A percentile compares a stretch with the other conserved stretches of the same genome.
phyloP scores from a whole-genome alignment of 2,888 invertebrate species.

The Gymnoscelis rufifasciata region DNA sequence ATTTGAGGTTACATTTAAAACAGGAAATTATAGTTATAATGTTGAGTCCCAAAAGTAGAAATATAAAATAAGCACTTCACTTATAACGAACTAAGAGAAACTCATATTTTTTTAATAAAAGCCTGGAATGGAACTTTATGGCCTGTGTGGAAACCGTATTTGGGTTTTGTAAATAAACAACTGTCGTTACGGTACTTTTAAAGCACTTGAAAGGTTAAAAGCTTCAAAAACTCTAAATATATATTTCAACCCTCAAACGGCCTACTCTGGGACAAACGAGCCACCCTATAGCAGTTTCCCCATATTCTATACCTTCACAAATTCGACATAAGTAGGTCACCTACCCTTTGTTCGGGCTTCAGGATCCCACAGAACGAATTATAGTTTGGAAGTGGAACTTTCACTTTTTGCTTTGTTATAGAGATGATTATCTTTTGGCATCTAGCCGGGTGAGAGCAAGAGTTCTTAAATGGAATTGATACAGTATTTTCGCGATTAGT shows the following conservation, averaged over 20 bases:
- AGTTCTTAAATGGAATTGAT: neutral
- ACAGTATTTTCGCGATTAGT: too few species aligned
- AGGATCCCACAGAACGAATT: constrained; percentile 19
- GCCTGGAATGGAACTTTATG: too few species aligned
- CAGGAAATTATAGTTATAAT: too few species aligned
- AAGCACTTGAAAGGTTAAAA: neutral
- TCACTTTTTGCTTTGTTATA: constrained; percentile 3
- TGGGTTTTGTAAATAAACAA: too few species aligned
- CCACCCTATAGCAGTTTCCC: constrained; percentile 19
- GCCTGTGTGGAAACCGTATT: too few species aligned
- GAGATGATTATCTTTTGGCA: constrained; percentile 2
- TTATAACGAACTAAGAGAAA: too few species aligned
- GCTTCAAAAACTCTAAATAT: constrained; percentile 9
- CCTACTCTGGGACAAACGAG: constrained; percentile 18
- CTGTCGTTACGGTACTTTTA: neutral
- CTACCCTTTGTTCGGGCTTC: constrained; percentile 27
- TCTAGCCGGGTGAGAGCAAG: neutral
- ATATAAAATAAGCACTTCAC: too few species aligned
- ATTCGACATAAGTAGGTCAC: constrained; percentile 27
- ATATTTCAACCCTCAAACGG: constrained; percentile 14
- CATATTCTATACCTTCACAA: constrained; percentile 24
- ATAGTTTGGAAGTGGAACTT: constrained; percentile 1
- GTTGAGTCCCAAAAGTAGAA: too few species aligned
- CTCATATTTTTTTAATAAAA: too few species aligned
- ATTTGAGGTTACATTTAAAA: too few species aligned